Evolutionary conservation across 2,113 vertebrate species (phyloP), one percentile per base, ranked within the genome.

Genomic region (Ailuropoda melanoleuca): DNA sequence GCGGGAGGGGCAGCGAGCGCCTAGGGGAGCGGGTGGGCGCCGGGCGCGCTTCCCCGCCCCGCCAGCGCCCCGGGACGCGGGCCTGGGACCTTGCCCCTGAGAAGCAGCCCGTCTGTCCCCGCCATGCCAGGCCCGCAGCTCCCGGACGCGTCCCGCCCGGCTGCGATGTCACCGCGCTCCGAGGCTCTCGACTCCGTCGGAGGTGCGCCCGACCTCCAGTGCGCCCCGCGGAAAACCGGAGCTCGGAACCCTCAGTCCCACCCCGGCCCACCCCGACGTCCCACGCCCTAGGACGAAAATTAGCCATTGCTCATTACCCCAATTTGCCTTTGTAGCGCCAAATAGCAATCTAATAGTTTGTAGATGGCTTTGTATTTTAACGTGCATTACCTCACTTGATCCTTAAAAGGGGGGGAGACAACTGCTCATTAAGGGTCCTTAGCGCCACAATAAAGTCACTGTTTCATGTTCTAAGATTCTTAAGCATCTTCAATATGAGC

Each of bases 391-490:
- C 17, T 58, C 58, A 77, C 74, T 94, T 93, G 88, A 29, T 72
- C 66, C 70, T 78, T 37, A 90, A 39, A 56, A 2, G 75, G n/a
- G 43, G n/a, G 46, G 50, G 46, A 74, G 86, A 68, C 89, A 85
- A 72, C 14, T 43, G 83, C 77, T 93, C 78, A 34, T 55, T 66
- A 87, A 46, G 23, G n/a, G 46, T 29, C 88, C 77, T 77, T 39
- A 66, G 58, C 15, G 2, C 46, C 70, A 70, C 34, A 78, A 72
- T 77, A 26, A 31, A 85, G 60, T 90, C 34, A 58, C 53, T 37
- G 55, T 55, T 55, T 18, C 68, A 93, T 75, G 87, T 80, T 84
- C 92, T 77, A 56, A 75, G 70, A 68, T 92, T 90, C 92, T 86
- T 48, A 85, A 85, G 77, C 58, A 31, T 39, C 34, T 78, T 68